Evolutionary conservation across 2,888 invertebrate genomes (phyloP).

Genomic region (Phalangium opilio): DNA sequence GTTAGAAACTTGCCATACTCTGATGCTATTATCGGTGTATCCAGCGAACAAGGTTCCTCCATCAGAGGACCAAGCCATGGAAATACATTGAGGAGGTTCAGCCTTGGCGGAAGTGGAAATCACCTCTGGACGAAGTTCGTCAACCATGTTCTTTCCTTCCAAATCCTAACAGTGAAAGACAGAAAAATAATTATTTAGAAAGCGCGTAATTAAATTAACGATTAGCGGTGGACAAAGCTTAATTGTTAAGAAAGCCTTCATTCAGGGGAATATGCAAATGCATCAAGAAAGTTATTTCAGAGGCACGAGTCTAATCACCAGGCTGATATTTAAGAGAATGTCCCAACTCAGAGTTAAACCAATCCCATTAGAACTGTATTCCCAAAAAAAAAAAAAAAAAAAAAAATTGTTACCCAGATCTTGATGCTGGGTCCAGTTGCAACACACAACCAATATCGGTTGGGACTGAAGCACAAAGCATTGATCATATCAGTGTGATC

Average conservation of each 20-base stretch:
- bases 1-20: slow-evolving; percentile 83
- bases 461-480: slow-evolving; percentile 96
- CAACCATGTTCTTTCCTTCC: slow-evolving; percentile 98
- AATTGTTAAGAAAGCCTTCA: too few relatives aligned
- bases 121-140: slow-evolving; percentile 93
- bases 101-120: slow-evolving; percentile 54
- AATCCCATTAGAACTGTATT: too few relatives aligned
- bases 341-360: too few relatives aligned
- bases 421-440: slow-evolving; percentile 96
- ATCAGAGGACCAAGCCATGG: slow-evolving; percentile 96
- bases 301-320: too few relatives aligned
- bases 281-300: too few relatives aligned
- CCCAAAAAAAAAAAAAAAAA: neutral
- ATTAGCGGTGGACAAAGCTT: too few relatives aligned
- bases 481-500: slow-evolving; percentile 98
- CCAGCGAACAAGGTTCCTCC: slow-evolving; percentile 98
- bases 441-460: slow-evolving; percentile 98
- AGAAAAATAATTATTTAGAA: slow-evolving; percentile 29
- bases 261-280: too few relatives aligned
- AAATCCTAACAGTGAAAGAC: slow-evolving; percentile 50
- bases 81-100: slow-evolving; percentile 88
- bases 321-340: too few relatives aligned
- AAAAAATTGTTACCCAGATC: slow-evolving; percentile 62
- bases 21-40: slow-evolving; percentile 92
- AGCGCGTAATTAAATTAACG: too few relatives aligned